Evolutionary conservation across 1,140 invertebrate genomes (phyloP).

Genomic region (Drosophila willistoni): DNA sequence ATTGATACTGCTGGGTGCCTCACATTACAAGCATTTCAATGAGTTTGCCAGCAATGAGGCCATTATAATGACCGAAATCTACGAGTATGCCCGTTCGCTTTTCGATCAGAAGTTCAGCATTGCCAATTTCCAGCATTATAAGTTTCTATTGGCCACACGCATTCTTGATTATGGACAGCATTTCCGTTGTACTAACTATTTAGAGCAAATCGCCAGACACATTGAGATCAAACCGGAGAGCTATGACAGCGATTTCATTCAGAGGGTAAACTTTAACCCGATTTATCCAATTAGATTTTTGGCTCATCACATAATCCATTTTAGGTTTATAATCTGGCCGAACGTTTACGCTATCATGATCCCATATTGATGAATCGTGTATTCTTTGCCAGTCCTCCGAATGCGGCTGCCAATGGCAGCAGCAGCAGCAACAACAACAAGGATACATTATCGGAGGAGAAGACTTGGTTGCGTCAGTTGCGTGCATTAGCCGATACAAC

Average conservation of each 20-base stretch:
- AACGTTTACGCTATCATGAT: constrained; percentile 91
- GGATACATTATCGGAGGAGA: constrained; percentile 74
- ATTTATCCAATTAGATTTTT: neutral
- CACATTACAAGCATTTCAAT: constrained; percentile 85
- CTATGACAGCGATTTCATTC: constrained; percentile 86
- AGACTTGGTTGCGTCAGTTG: constrained; percentile 85
- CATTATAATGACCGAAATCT: constrained; percentile 96
- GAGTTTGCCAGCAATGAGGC: constrained; percentile 92
- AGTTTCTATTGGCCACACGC: constrained; percentile 89
- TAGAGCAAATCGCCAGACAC: constrained; percentile 90
- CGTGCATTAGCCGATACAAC: constrained; percentile 75
- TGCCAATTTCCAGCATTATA: constrained; percentile 90
- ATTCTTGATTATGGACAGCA: constrained; percentile 91
- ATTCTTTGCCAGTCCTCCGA: constrained; percentile 68
- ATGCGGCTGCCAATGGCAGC: constrained; percentile 64
- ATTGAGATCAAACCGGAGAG: constrained; percentile 86
- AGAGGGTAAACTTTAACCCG: constrained; percentile 83
- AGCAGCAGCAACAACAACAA: constrained; percentile 62
- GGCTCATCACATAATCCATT: neutral
- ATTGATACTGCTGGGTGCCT: constrained; percentile 91
- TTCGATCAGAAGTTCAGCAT: constrained; percentile 90
- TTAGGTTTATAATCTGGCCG: constrained; percentile 72
- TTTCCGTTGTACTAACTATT: constrained; percentile 90
- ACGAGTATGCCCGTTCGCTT: constrained; percentile 95
- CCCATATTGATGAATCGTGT: constrained; percentile 84